Conservation (phyloP, 2,888 invertebrate species). For the Caenorhabditis sp. region DNA sequence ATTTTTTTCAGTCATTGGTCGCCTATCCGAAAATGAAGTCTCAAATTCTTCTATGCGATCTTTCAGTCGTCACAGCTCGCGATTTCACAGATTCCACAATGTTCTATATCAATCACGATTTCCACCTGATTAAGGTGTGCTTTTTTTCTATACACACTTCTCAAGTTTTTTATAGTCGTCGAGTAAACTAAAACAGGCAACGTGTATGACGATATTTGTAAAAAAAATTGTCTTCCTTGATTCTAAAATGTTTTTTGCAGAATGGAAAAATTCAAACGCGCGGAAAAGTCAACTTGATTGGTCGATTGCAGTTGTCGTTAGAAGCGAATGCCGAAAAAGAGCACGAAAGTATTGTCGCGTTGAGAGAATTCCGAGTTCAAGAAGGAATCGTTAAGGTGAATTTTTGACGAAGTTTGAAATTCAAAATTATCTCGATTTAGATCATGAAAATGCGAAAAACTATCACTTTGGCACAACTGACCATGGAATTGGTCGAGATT, state of each 20-base stretch:
- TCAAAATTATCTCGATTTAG: conserved; percentile 49
- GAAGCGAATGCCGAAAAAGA: conserved; percentile 76
- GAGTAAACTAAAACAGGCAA: too few relatives aligned
- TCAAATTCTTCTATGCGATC: conserved; percentile 86
- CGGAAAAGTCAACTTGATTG: conserved; percentile 94
- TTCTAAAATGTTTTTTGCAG: conserved; percentile 75
- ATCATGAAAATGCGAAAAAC: conserved; percentile 97
- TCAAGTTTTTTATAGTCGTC: too few relatives aligned
- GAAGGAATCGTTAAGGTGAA: conserved; percentile 90
- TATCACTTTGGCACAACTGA: conserved; percentile 90
- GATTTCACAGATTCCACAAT: conserved; percentile 85
- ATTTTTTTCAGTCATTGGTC: conserved; percentile 80
- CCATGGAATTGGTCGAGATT: conserved; percentile 96
- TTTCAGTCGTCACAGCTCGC: conserved; percentile 78
- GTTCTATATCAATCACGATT: conserved; percentile 97
- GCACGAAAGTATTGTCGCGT: conserved; percentile 95
- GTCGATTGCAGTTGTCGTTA: conserved; percentile 81
- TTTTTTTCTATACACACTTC: too few relatives aligned
- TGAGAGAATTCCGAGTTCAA: conserved; percentile 88
- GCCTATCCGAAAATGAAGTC: conserved; percentile 94
- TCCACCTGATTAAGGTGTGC: conserved; percentile 74
- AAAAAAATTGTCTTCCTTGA: neutral
- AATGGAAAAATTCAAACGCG: conserved; percentile 91
- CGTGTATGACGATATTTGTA: neutral
- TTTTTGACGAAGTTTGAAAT: neutral